Percentiles rank a stretch among this genome's conserved stretches.
phyloP scores from a whole-genome alignment of 2,797 vertebrate genomes.

The Salarias fasciatus region DNA sequence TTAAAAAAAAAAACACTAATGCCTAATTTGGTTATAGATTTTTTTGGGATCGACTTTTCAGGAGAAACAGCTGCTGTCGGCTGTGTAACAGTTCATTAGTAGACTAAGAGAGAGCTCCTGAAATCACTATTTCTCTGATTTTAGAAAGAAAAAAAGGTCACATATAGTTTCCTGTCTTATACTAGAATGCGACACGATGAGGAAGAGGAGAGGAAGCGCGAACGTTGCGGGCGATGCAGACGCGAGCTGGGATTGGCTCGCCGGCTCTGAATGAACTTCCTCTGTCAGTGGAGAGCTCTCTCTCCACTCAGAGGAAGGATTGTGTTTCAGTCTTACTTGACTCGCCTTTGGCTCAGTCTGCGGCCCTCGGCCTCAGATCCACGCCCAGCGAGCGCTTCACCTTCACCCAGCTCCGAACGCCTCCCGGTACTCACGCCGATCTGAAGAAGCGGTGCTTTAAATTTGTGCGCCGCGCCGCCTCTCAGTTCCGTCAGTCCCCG shows the following conservation, averaged over 20 bases:
- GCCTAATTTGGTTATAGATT: not conserved
- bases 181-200: not conserved
- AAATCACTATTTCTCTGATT: no score
- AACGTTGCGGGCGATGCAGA: slow-evolving; percentile 11
- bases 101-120: no score
- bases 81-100: not conserved
- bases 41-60: no score
- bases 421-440: no score
- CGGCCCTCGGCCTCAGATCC: no score
- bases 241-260: not conserved
- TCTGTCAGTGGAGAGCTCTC: slow-evolving; percentile 9
- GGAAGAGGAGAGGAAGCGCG: slow-evolving; percentile 35
- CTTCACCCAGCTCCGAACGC: no score
- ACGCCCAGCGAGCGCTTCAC: no score
- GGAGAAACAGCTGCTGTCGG: no score
- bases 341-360: slow-evolving; percentile 23
- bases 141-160: not conserved
- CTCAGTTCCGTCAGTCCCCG: no score
- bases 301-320: slow-evolving; percentile 45
- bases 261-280: slow-evolving; percentile 28
- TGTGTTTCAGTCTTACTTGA: slow-evolving; percentile 47
- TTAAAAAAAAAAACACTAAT: not conserved
- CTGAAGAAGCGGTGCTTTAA: no score
- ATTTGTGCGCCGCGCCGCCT: no score
- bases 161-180: slow-evolving; percentile 5